Percentiles rank a stretch among this genome's conserved stretches.
Conservation (phyloP, 2,113 vertebrate genomes). For the Rhadina sibilatrix region DNA sequence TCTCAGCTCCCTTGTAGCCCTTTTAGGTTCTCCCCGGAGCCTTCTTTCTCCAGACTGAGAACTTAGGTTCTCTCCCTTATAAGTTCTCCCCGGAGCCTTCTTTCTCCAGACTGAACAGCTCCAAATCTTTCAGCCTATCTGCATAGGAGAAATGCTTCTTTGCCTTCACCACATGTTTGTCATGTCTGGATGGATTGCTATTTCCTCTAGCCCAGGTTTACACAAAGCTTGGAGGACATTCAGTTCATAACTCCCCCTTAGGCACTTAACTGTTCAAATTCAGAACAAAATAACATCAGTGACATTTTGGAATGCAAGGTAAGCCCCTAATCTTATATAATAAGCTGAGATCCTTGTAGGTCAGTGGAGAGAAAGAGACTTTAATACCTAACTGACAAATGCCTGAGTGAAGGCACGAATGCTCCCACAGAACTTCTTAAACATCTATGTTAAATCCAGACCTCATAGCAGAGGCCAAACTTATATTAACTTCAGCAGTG, state of each 20-base stretch:
- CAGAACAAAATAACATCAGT: not conserved
- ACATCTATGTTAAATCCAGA: conserved; percentile 27
- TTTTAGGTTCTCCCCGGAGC: not conserved
- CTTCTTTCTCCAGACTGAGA: not conserved
- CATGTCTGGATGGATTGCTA: not conserved
- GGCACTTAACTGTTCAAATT: not conserved
- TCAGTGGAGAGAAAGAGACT: not conserved
- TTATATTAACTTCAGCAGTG: not conserved
- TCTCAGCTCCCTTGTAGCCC: not conserved
- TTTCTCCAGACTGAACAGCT: not conserved
- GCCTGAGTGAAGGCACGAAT: not conserved
- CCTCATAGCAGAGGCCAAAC: not conserved
- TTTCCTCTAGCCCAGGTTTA: not conserved
- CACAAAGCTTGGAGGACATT: not conserved
- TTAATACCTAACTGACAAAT: not conserved
- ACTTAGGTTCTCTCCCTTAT: too few relatives aligned
- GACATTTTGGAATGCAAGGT: not conserved
- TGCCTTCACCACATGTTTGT: not conserved
- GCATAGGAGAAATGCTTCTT: not conserved
- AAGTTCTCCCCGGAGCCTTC: accelerated
- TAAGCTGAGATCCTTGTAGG: not conserved
- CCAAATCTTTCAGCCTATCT: not conserved
- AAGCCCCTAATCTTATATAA: not conserved
- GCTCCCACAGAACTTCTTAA: not conserved
- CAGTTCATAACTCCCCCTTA: not conserved